These are phyloP conservation scores for Drosophila seguyi DNA, from an alignment of 1,140 invertebrate genomes.

Conservation along the genomic window DNA sequence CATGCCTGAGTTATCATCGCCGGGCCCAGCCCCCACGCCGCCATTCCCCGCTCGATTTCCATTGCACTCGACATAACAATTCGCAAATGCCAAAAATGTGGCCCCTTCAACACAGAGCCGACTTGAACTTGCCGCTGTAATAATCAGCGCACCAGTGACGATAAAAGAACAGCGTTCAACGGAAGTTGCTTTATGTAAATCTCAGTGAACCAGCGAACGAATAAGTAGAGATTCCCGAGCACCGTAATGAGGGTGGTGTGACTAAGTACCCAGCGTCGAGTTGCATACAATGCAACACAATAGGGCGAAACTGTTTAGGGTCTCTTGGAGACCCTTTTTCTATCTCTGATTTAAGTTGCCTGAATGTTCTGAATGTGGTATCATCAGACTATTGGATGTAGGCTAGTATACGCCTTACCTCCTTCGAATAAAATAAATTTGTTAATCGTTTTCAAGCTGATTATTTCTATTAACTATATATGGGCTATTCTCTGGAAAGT, in stretches of 20 bases:
- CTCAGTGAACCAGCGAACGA: neutral
- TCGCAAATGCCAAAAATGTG: slow-evolving; percentile 46
- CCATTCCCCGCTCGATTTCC: neutral
- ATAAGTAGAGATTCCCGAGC: neutral
- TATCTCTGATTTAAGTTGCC: neutral
- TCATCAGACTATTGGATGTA: too few relatives aligned
- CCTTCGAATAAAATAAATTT: too few relatives aligned
- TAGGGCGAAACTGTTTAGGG: neutral
- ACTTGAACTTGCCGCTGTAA: slow-evolving; percentile 26
- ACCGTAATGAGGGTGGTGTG: slow-evolving; percentile 24
- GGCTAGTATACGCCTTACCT: too few relatives aligned
- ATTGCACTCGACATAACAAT: slow-evolving; percentile 41
- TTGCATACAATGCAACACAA: slow-evolving; percentile 5
- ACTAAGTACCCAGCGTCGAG: slow-evolving; percentile 32
- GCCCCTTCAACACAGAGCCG: slow-evolving; percentile 3
- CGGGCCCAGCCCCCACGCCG: slow-evolving; percentile 7
- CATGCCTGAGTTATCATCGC: slow-evolving; percentile 51
- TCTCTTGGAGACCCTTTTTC: neutral
- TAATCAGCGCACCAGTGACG: slow-evolving; percentile 15
- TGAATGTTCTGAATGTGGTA: neutral
- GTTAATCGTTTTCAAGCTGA: too few relatives aligned
- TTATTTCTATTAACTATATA: too few relatives aligned
- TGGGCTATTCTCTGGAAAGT: too few relatives aligned
- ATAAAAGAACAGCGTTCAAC: slow-evolving; percentile 24
- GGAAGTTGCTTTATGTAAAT: slow-evolving; percentile 57